These are phyloP conservation scores for Nicator chloris DNA, from an alignment of 2,113 vertebrate species.

Conservation along the genomic window DNA sequence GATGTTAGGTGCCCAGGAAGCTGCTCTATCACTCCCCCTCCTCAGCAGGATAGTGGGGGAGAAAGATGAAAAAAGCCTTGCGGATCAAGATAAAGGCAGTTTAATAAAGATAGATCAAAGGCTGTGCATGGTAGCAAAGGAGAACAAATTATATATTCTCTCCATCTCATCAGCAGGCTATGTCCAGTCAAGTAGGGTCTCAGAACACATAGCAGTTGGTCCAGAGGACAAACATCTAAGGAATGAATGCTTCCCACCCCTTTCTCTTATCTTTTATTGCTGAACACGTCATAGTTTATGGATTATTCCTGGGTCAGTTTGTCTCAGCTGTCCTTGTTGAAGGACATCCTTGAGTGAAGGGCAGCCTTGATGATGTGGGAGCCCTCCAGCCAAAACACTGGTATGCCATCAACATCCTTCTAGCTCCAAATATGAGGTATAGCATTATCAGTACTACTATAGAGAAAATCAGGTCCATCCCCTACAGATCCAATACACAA, in stretches of 20 bases:
- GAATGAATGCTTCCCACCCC: accelerated
- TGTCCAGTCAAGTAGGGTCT: not conserved
- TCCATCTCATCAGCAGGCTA: not conserved
- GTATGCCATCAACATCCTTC: not conserved
- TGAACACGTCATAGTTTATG: not conserved
- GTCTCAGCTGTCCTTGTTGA: not conserved
- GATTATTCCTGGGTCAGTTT: not conserved
- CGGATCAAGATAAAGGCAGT: not conserved
- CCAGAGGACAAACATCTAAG: not conserved
- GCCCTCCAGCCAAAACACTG: not conserved
- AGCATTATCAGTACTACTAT: not conserved
- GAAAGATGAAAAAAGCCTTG: not conserved
- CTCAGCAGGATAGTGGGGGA: not conserved
- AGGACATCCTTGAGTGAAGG: not conserved
- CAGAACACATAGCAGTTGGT: accelerated
- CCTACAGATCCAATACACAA: not conserved
- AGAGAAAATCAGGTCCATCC: not conserved
- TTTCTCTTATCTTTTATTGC: not conserved
- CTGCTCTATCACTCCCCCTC: not conserved
- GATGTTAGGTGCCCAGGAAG: not conserved
- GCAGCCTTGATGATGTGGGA: not conserved
- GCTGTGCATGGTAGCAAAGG: accelerated
- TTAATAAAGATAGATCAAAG: not conserved
- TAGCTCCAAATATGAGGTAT: not conserved
- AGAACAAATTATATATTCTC: not conserved